Conservation (phyloP, 2,797 vertebrate genomes). For the Odontamblyopus rebecca region DNA sequence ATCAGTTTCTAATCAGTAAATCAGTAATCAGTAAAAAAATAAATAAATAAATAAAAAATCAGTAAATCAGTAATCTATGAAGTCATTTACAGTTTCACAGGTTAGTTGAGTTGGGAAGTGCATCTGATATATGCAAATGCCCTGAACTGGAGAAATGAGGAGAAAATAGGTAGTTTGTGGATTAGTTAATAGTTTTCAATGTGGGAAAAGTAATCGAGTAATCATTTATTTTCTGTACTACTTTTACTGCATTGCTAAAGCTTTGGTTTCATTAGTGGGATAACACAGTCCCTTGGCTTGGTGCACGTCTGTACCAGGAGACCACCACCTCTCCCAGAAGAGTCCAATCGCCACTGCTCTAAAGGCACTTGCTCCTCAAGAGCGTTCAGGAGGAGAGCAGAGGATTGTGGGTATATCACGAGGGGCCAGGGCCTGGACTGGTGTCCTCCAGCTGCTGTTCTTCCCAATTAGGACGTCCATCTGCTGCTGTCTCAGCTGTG, state of each 20-base stretch:
- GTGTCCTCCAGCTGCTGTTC: conserved; percentile 82
- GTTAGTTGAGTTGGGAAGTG: no score
- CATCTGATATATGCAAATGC: neutral
- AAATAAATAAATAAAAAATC: no score
- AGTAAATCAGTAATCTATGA: neutral
- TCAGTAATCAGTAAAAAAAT: no score
- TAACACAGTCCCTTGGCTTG: conserved; percentile 2
- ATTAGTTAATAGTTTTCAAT: neutral
- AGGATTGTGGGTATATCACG: conserved; percentile 73
- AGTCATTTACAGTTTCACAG: neutral
- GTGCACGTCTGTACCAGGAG: conserved; percentile 27
- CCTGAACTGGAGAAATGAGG: neutral
- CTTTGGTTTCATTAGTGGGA: neutral
- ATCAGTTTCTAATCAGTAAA: no score
- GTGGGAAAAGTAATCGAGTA: neutral
- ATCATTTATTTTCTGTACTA: neutral
- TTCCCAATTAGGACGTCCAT: conserved; percentile 84
- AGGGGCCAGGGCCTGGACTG: conserved; percentile 73
- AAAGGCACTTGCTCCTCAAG: neutral
- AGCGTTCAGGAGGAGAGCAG: conserved; percentile 17
- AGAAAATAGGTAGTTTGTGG: neutral
- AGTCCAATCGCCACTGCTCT: neutral
- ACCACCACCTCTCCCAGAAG: neutral
- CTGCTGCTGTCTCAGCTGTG: conserved; percentile 75
- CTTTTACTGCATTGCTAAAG: no score